Conservation (phyloP, 2,113 vertebrate genomes). For the Drymodes brunneopygia region DNA sequence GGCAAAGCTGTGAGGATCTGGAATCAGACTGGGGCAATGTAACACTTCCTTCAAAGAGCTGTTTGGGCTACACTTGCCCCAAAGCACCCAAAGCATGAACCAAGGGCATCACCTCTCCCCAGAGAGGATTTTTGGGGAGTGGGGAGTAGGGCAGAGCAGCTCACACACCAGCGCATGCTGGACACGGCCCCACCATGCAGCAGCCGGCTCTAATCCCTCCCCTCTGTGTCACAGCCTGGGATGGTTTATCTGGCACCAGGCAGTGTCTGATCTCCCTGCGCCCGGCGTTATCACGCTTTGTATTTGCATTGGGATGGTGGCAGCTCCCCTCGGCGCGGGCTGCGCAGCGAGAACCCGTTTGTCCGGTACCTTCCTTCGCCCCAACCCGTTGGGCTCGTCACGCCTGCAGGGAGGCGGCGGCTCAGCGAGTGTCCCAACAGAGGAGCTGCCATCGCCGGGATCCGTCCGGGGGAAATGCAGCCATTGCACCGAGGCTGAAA, state of each 20-base stretch:
- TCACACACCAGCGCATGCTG: rapidly evolving
- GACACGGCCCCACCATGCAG: rapidly evolving
- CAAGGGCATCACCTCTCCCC: neutral
- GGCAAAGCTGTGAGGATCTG: neutral
- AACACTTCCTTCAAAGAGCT: neutral
- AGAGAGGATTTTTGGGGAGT: neutral
- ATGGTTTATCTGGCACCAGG: neutral
- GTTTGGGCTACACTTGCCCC: neutral
- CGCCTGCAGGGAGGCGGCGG: neutral
- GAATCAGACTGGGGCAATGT: rapidly evolving
- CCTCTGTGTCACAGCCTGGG: rapidly evolving
- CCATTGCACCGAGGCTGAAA: neutral
- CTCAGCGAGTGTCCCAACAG: neutral
- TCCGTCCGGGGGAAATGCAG: neutral
- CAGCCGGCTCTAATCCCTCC: neutral
- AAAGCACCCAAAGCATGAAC: neutral
- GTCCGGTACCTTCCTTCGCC: constrained; percentile 1
- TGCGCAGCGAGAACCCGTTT: neutral
- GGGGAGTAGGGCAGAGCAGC: neutral
- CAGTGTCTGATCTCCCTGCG: neutral
- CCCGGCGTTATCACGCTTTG: neutral
- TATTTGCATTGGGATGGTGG: constrained; percentile 33
- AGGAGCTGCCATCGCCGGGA: neutral
- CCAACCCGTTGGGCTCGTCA: neutral
- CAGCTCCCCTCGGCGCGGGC: neutral